Conservation (phyloP, 2,797 vertebrate genomes). For the Myripristis jacobus region DNA sequence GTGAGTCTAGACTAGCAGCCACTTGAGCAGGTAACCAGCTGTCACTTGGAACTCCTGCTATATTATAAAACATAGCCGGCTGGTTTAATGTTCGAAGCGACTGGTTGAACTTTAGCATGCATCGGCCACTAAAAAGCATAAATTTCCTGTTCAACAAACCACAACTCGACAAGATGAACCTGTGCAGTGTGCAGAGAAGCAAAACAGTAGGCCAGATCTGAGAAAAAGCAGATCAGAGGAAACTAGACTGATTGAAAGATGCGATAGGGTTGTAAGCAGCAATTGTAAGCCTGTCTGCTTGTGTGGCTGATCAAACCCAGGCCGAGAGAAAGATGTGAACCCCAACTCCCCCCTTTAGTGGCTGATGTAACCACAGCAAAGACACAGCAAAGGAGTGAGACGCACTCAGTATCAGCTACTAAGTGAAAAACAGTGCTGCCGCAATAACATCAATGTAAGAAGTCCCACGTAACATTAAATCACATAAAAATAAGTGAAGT, state of each 20-base stretch:
- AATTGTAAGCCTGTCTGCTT: constrained; percentile 19
- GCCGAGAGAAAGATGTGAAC: constrained; percentile 10
- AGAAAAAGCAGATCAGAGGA: constrained; percentile 24
- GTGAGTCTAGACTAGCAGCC: constrained; percentile 16
- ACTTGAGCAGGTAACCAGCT: constrained; percentile 50
- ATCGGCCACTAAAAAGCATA: neutral
- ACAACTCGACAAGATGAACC: constrained; percentile 18
- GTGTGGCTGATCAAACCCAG: constrained; percentile 12
- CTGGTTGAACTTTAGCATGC: neutral
- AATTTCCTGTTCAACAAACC: constrained; percentile 1
- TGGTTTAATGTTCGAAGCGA: neutral
- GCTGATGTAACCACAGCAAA: constrained; percentile 26
- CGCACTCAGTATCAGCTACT: constrained; percentile 18
- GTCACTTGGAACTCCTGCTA: constrained; percentile 1
- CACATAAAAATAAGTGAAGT: neutral
- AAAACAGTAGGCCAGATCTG: constrained; percentile 13
- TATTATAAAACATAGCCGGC: neutral
- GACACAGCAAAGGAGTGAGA: constrained; percentile 11
- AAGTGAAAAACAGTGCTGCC: neutral
- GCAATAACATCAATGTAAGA: neutral
- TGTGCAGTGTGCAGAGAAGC: neutral
- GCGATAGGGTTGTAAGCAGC: neutral
- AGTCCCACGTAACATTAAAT: neutral
- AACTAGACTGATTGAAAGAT: constrained; percentile 21
- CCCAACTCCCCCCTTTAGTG: constrained; percentile 30